Base-by-base conservation (phyloP, 30 jellyfish, hydroid and myxozoan genomes). In the Phacellophora camtschatica region DNA sequence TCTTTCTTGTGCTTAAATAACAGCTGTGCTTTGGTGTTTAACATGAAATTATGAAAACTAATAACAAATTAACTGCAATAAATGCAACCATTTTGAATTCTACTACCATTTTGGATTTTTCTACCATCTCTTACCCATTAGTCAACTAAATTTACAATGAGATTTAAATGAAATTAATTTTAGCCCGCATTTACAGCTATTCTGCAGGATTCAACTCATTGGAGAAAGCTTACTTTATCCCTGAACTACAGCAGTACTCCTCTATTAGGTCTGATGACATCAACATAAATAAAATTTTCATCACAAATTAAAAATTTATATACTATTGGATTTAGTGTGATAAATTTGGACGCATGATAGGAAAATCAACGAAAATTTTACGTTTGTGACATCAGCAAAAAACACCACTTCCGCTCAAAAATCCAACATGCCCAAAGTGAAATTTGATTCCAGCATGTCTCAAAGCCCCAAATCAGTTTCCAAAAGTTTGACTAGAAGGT, bases 401-500 rank as follows among this genome's bases (percentile, higher is more conserved):
- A 63, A 63, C 37, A 28, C 24, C 77, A 30, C 55, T 34, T 63
- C 30, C 77, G 58, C 56, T 30, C 57, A 16, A 32, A 63, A 33
- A 63, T 63, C 34, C 77, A 63, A 63, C 77, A 63, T 63, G 77
- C 77, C 77, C 77, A 4, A 63, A 63, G 22, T 63, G 77, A 63
- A 63, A 63, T 29, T 63, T 34, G 77, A 63, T 63, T 27, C 77
- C 58, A 56, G 77, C 77, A 63, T 63, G 77, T 63, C 58, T 63
- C 77, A 63, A 63, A 63, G 20, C 58, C 77, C 77, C 55, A 28
- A 63, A 63, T 63, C 77, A 63, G 77, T 63, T 63, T 28, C 20
- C 57, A 63, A 24, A 63, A 29, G 58, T 63, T 63, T 63, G 77
- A 63, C 77, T 32, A 63, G 34, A 63, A 28, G 77, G 77, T 63